Percentiles rank a stretch among this genome's conserved stretches.
phyloP scores from a whole-genome alignment of 2,113 vertebrate genomes.

The Phalacrocorax aristotelis region DNA sequence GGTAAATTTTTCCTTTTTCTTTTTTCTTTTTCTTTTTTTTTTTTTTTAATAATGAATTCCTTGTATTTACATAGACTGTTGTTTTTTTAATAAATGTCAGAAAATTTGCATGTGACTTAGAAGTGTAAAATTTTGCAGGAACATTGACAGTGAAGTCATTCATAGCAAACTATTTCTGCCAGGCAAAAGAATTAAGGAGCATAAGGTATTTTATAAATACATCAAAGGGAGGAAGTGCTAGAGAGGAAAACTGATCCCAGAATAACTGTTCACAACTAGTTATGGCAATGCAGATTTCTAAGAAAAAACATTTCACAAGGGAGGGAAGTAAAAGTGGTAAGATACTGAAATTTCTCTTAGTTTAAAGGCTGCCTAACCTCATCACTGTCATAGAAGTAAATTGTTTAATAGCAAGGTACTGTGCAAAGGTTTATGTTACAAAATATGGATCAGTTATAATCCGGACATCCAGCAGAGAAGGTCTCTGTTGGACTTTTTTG shows the following conservation, averaged over 20 bases:
- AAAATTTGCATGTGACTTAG: not conserved
- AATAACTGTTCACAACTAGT: conserved; percentile 25
- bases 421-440: not conserved
- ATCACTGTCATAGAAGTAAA: not conserved
- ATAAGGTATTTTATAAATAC: conserved; percentile 55
- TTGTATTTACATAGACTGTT: not conserved
- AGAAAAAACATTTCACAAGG: not conserved
- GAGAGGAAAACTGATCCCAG: not conserved
- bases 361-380: not conserved
- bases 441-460: not conserved
- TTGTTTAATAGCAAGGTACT: not conserved
- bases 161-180: not conserved
- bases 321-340: not conserved
- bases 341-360: not conserved
- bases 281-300: not conserved
- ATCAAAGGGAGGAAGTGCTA: not conserved
- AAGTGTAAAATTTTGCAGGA: conserved; percentile 51
- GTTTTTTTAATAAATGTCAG: not conserved
- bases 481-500: not conserved
- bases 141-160: conserved; percentile 31
- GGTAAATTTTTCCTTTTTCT: not conserved
- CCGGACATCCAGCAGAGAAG: not conserved
- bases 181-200: conserved; percentile 39
- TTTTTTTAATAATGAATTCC: not conserved
- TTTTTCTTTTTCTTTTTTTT: not conserved